phyloP scores from a whole-genome alignment of 2,797 vertebrate species.

The Dermochelys coriacea region DNA sequence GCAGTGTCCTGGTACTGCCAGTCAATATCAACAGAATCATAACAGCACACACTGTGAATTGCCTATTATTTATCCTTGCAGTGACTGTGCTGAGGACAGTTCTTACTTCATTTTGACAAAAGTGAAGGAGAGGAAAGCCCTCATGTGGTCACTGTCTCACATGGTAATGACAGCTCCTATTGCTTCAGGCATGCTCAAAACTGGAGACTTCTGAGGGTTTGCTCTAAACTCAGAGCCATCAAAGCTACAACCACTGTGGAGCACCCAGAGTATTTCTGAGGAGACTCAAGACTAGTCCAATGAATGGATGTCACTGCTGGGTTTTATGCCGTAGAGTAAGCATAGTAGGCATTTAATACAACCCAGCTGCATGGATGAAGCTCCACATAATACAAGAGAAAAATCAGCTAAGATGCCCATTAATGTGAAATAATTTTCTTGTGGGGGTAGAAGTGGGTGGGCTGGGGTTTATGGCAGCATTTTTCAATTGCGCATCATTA shows the following conservation, averaged over 20 bases:
- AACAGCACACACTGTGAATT: not conserved
- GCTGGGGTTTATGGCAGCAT: slow-evolving; percentile 7
- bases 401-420: slow-evolving; percentile 64
- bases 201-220: rapidly evolving
- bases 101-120: slow-evolving; percentile 56
- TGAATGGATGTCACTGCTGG: rapidly evolving
- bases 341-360: slow-evolving; percentile 37
- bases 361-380: slow-evolving; percentile 59
- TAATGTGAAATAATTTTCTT: slow-evolving; percentile 46
- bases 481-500: slow-evolving; percentile 52
- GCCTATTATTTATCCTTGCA: slow-evolving; percentile 47
- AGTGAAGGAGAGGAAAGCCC: slow-evolving; percentile 15
- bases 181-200: not conserved
- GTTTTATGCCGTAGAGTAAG: slow-evolving; percentile 18
- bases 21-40: slow-evolving; percentile 63
- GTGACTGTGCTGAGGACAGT: slow-evolving; percentile 1
- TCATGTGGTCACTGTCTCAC: not conserved
- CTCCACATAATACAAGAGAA: slow-evolving; percentile 22
- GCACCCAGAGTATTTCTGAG: rapidly evolving
- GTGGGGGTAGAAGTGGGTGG: rapidly evolving
- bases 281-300: not conserved
- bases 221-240: not conserved
- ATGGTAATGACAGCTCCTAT: rapidly evolving
- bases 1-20: slow-evolving; percentile 57
- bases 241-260: not conserved